phyloP scores from a whole-genome alignment of 1,140 invertebrate species.

The Branchinecta lynchi region DNA sequence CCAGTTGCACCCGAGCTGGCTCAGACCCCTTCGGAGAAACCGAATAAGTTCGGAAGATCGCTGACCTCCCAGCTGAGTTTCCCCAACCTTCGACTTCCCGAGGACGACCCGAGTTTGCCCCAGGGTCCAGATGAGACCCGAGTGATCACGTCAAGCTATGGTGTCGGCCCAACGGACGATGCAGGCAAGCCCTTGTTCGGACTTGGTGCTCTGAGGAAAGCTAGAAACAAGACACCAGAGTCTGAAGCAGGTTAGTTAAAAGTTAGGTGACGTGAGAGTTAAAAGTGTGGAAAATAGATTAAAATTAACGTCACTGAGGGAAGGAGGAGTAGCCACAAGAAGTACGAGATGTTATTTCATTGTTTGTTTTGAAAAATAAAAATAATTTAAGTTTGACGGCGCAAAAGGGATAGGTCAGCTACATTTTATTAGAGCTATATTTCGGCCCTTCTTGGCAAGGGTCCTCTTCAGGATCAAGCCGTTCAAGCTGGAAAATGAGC shows the following conservation, averaged over 20 bases:
- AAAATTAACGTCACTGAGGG: too few relatives aligned
- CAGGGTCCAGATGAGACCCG: constrained; percentile 31
- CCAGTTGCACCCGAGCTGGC: neutral
- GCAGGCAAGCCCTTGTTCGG: constrained; percentile 58
- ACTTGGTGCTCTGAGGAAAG: constrained; percentile 46
- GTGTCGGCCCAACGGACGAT: constrained; percentile 59
- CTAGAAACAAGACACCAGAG: constrained; percentile 21
- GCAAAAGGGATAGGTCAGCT: too few relatives aligned
- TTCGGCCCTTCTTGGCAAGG: too few relatives aligned
- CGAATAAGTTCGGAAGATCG: neutral
- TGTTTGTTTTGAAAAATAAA: too few relatives aligned
- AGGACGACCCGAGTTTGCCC: constrained; percentile 17
- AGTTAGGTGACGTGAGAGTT: too few relatives aligned
- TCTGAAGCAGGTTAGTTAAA: neutral
- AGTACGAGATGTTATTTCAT: too few relatives aligned
- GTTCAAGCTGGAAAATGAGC: too few relatives aligned
- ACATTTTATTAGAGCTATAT: too few relatives aligned
- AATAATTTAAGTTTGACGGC: too few relatives aligned
- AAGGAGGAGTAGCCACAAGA: too few relatives aligned
- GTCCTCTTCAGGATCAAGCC: too few relatives aligned
- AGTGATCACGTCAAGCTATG: constrained; percentile 59
- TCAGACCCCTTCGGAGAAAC: neutral
- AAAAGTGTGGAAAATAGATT: too few relatives aligned
- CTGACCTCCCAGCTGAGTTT: constrained; percentile 14
- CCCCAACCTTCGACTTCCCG: constrained; percentile 16